Evolutionary conservation across 2,113 vertebrate species (phyloP).

Genomic region (Urocolius indicus): DNA sequence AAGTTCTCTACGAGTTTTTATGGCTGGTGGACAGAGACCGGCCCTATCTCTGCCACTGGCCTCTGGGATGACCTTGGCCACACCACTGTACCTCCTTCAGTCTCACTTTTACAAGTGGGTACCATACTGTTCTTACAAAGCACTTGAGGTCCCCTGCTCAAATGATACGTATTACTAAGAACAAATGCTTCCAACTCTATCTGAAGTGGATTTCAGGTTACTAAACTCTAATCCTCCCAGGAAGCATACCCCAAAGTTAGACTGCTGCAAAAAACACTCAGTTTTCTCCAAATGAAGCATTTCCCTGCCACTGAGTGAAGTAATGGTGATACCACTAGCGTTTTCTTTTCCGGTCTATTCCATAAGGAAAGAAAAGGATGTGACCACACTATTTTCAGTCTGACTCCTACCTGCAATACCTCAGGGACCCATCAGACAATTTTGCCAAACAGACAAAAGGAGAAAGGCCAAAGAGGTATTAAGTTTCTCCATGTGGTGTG

Average conservation of each 20-base stretch:
- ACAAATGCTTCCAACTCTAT: not conserved
- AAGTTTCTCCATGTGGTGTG: not conserved
- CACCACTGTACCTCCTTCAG: not conserved
- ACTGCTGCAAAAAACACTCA: not conserved
- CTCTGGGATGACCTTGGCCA: not conserved
- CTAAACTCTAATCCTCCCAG: not conserved
- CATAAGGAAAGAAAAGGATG: conserved; percentile 10
- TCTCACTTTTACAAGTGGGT: not conserved
- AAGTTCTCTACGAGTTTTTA: not conserved
- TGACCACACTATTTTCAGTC: not conserved
- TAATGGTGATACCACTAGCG: not conserved
- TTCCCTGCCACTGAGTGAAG: not conserved
- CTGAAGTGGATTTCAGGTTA: not conserved
- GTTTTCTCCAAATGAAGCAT: not conserved
- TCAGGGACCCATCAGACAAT: not conserved
- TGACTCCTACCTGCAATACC: not conserved
- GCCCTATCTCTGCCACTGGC: not conserved
- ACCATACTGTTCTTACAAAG: not conserved
- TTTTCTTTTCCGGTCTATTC: not conserved
- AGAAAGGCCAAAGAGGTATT: conserved; percentile 30
- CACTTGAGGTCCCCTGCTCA: not conserved
- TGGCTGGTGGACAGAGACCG: not conserved
- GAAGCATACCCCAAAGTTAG: not conserved
- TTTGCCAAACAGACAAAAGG: conserved; percentile 7
- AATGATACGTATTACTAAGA: not conserved